Conservation (phyloP, 2,113 vertebrate species). For the Cynoglossus semilaevis region DNA sequence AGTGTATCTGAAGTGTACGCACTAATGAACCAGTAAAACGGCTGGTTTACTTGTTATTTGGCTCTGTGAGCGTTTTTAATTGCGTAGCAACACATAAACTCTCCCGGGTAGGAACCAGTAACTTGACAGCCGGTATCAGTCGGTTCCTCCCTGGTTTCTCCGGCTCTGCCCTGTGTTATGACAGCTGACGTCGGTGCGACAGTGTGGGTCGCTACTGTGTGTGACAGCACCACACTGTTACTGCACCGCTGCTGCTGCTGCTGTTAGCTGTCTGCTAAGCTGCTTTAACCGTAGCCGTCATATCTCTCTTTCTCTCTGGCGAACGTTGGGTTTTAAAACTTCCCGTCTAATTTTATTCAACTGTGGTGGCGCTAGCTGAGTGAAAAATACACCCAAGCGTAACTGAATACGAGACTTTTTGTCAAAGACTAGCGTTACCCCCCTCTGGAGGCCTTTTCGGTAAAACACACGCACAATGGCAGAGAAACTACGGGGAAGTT, state of each 20-base stretch:
- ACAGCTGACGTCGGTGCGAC: conserved; percentile 22
- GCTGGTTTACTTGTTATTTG: too few species aligned
- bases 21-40: too few species aligned
- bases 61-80: background rate
- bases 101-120: background rate
- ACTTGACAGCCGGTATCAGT: background rate
- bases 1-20: too few species aligned
- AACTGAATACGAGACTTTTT: conserved; percentile 21
- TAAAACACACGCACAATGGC: conserved; percentile 44
- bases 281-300: background rate
- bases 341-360: background rate
- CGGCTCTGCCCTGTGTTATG: conserved; percentile 1
- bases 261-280: background rate
- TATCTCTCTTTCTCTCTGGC: background rate
- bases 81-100: background rate
- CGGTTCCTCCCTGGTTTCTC: background rate
- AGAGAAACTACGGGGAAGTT: conserved; percentile 4
- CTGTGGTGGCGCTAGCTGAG: background rate
- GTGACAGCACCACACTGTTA: background rate
- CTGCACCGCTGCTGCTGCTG: conserved; percentile 20
- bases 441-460: conserved; percentile 62
- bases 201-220: conserved; percentile 1
- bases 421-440: conserved; percentile 30
- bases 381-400: background rate
- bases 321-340: background rate